Evolutionary conservation across 2,888 invertebrate genomes (phyloP).

Genomic region (Lasius platythorax): DNA sequence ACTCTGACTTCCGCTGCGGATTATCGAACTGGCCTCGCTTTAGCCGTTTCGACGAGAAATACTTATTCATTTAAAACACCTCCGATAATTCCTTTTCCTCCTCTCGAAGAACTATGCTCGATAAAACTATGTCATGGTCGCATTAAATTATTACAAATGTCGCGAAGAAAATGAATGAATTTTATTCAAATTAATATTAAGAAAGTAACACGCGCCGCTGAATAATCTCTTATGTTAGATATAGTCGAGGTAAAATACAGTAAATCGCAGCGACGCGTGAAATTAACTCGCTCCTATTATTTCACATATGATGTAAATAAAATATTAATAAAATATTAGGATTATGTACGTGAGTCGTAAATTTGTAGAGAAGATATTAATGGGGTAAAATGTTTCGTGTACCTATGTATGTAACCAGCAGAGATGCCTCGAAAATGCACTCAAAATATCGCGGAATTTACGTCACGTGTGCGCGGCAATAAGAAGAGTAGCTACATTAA

Average conservation of each 20-base stretch:
- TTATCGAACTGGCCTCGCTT: conserved; percentile 38
- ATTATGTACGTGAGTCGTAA: not conserved
- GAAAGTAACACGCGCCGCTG: not conserved
- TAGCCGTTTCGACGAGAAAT: not conserved
- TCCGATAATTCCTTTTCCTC: not conserved
- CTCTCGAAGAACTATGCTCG: not conserved
- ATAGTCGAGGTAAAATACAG: not conserved
- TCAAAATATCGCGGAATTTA: conserved; percentile 16
- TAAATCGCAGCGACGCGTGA: conserved; percentile 17
- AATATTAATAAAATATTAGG: conserved; percentile 5
- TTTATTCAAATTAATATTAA: conserved; percentile 24
- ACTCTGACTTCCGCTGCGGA: conserved; percentile 18
- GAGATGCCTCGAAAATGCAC: not conserved
- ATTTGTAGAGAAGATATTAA: conserved; percentile 21
- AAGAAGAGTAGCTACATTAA: conserved; percentile 17
- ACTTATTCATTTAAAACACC: not conserved
- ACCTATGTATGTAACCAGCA: not conserved
- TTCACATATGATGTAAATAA: conserved; percentile 13
- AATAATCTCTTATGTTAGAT: not conserved
- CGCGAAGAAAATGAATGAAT: not conserved
- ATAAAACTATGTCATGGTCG: not conserved
- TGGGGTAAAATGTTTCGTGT: not conserved
- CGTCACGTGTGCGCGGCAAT: not conserved
- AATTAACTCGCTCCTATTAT: conserved; percentile 7
- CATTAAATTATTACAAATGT: conserved; percentile 20